These are phyloP conservation scores for Smithornis capensis DNA, from an alignment of 2,113 vertebrate genomes.

Conservation along the genomic window DNA sequence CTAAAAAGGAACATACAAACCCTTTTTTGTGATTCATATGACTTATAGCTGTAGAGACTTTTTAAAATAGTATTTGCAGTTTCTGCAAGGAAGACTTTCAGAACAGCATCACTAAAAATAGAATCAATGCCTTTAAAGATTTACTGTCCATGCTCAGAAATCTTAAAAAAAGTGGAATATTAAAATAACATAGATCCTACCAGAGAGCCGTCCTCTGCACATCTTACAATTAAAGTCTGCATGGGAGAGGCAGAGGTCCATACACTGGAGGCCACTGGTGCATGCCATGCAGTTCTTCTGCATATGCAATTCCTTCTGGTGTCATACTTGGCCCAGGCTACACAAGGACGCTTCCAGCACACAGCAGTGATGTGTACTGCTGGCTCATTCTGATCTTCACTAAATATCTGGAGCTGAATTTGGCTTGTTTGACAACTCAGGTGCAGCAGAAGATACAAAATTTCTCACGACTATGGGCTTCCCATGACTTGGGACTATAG, in stretches of 20 bases:
- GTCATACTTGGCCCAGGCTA: background rate
- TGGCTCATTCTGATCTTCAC: background rate
- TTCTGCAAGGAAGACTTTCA: constrained; percentile 31
- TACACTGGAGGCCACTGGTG: background rate
- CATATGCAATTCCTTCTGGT: background rate
- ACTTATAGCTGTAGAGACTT: constrained; percentile 20
- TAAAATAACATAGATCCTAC: background rate
- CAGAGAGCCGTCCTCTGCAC: background rate
- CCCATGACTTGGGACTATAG: background rate
- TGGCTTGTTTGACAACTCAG: background rate
- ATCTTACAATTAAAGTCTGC: background rate
- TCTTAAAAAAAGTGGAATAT: background rate
- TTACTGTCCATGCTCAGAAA: background rate
- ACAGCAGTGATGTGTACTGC: background rate
- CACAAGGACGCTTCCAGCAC: background rate
- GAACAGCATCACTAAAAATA: constrained; percentile 43
- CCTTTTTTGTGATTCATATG: constrained; percentile 24
- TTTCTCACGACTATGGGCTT: background rate
- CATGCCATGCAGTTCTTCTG: background rate
- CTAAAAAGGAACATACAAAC: background rate
- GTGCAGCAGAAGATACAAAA: background rate
- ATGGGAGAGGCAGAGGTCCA: background rate
- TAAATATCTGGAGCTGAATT: background rate
- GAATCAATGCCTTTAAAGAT: background rate
- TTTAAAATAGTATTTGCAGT: constrained; percentile 45